Conservation (phyloP, 2,113 vertebrate genomes). For the Sturnus vulgaris region DNA sequence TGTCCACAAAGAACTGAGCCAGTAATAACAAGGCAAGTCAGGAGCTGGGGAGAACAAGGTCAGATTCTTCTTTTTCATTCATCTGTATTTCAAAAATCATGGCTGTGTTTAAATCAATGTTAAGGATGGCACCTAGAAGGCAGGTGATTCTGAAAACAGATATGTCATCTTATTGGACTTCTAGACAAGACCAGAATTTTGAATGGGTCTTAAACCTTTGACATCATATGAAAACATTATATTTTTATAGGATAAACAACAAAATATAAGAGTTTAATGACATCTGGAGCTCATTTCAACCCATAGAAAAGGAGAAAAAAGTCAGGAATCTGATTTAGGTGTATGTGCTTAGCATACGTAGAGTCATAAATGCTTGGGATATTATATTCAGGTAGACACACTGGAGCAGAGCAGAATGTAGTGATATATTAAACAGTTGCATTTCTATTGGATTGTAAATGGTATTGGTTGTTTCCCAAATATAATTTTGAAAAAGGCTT, state of each 20-base stretch:
- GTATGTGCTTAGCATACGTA: not conserved
- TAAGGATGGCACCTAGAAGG: not conserved
- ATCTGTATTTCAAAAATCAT: not conserved
- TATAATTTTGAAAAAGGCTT: not conserved
- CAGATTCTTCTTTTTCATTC: not conserved
- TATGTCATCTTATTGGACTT: not conserved
- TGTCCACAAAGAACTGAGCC: not conserved
- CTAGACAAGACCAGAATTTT: not conserved
- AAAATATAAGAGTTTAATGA: constrained; percentile 7
- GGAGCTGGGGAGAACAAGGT: not conserved
- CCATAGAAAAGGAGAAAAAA: not conserved
- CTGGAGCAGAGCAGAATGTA: not conserved
- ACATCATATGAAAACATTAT: not conserved
- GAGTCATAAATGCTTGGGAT: not conserved
- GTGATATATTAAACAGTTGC: not conserved
- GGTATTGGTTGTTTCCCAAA: not conserved
- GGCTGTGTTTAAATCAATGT: not conserved
- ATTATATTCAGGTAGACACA: not conserved
- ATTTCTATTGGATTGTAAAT: constrained; percentile 11
- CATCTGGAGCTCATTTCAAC: not conserved
- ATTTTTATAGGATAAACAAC: not conserved
- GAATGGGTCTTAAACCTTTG: not conserved
- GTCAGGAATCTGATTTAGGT: not conserved
- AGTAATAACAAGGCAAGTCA: not conserved
- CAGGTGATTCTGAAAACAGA: not conserved